These are phyloP conservation scores for Pandemis heparana DNA, from an alignment of 2,888 invertebrate species.

Conservation along the genomic window DNA sequence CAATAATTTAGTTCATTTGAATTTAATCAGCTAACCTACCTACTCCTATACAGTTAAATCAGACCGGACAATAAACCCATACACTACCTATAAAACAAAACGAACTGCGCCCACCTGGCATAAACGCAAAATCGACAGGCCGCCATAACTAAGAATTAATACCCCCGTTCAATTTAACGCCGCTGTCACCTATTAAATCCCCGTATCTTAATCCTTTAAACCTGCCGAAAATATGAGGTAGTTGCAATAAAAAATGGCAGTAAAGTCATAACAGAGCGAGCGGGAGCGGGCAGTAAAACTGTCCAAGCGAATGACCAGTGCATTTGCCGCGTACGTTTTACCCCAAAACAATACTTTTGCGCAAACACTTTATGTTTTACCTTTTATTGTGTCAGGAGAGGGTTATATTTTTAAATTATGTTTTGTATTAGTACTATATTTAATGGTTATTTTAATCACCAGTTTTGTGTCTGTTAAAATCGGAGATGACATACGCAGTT, in stretches of 20 bases:
- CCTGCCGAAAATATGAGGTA: conserved; percentile 76
- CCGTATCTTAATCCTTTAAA: conserved; percentile 69
- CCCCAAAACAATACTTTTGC: conserved; percentile 27
- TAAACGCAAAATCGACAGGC: conserved; percentile 26
- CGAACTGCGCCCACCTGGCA: conserved; percentile 2
- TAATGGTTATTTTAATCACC: no score
- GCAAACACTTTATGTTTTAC: conserved; percentile 5
- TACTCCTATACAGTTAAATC: background rate
- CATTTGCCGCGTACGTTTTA: conserved; percentile 49
- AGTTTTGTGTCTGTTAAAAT: no score
- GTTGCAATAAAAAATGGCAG: conserved; percentile 77
- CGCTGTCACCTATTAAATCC: conserved; percentile 54
- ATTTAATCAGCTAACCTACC: background rate
- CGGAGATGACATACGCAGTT: no score
- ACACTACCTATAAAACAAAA: conserved; percentile 7
- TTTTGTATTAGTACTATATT: background rate
- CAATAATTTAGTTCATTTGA: background rate
- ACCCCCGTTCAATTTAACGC: conserved; percentile 45
- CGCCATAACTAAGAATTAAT: conserved; percentile 44
- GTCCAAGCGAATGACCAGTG: conserved; percentile 71
- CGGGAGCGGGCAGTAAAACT: conserved; percentile 72
- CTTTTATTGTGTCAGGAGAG: no score
- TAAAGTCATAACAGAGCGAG: conserved; percentile 75
- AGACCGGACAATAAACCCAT: background rate
- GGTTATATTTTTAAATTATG: conserved; percentile 7